Evolutionary conservation across 2,797 vertebrate genomes (phyloP).

Genomic region (Luscinia luscinia): DNA sequence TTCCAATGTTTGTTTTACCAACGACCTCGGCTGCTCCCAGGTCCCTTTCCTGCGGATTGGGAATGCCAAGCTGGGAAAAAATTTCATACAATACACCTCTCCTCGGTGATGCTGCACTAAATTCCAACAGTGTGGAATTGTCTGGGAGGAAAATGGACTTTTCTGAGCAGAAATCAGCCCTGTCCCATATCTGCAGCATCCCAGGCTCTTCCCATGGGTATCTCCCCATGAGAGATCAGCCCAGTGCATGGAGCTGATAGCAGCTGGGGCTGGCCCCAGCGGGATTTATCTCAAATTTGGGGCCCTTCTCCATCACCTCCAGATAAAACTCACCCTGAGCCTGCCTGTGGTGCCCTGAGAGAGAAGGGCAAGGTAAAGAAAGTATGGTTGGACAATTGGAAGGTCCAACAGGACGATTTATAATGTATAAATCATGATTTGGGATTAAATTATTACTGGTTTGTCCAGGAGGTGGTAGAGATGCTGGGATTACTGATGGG

Average conservation of each 20-base stretch:
- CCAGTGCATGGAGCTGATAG: constrained; percentile 84
- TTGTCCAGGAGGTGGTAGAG: not conserved
- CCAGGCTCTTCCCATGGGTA: constrained; percentile 65
- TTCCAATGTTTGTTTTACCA: constrained; percentile 15
- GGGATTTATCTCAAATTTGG: constrained; percentile 87
- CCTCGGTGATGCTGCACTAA: not conserved
- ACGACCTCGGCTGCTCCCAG: constrained; percentile 14
- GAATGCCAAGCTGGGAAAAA: not conserved
- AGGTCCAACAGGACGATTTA: not conserved
- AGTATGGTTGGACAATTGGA: accelerated
- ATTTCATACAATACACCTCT: accelerated
- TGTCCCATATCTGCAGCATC: constrained; percentile 11
- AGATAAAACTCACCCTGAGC: constrained; percentile 86
- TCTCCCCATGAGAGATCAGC: constrained; percentile 79
- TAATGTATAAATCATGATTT: not conserved
- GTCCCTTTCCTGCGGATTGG: not conserved
- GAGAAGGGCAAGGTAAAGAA: not conserved
- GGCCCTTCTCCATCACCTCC: constrained; percentile 88
- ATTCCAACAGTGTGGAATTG: accelerated
- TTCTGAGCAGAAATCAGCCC: not conserved
- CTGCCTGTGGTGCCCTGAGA: constrained; percentile 80
- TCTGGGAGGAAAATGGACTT: not conserved
- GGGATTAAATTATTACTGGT: not conserved
- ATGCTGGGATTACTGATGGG: not conserved
- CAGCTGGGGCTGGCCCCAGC: constrained; percentile 75